phyloP scores from a whole-genome alignment of 2,797 vertebrate genomes.

The Mormyrops boulengeri region DNA sequence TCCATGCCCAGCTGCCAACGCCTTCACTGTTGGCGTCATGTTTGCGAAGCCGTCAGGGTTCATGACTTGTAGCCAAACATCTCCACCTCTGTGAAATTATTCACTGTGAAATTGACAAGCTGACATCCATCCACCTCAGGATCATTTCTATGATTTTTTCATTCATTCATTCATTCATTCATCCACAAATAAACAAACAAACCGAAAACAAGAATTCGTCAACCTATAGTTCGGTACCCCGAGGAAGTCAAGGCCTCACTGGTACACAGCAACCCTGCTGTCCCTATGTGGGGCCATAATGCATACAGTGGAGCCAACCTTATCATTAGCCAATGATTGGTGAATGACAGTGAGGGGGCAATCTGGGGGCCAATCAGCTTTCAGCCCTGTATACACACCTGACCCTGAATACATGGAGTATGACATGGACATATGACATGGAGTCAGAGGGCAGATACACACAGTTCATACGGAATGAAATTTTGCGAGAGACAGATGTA shows the following conservation, averaged over 20 bases:
- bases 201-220: not conserved
- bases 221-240: not conserved
- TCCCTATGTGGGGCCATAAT: not conserved
- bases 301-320: not conserved
- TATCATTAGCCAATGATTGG: not conserved
- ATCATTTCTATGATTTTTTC: not conserved
- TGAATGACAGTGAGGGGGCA: not conserved
- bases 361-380: not conserved
- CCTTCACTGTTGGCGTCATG: not conserved
- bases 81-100: not conserved
- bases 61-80: not conserved
- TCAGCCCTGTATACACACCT: not conserved
- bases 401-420: not conserved
- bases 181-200: not conserved
- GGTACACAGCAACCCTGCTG: not conserved
- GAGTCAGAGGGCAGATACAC: not conserved
- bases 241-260: not conserved
- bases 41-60: not conserved
- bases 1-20: not conserved
- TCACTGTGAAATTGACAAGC: not conserved
- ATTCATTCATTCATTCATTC: not conserved
- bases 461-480: not conserved
- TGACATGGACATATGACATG: not conserved
- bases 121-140: not conserved
- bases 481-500: not conserved